Base-by-base conservation (phyloP, 2,888 invertebrate genomes). In the Macropis europaea region DNA sequence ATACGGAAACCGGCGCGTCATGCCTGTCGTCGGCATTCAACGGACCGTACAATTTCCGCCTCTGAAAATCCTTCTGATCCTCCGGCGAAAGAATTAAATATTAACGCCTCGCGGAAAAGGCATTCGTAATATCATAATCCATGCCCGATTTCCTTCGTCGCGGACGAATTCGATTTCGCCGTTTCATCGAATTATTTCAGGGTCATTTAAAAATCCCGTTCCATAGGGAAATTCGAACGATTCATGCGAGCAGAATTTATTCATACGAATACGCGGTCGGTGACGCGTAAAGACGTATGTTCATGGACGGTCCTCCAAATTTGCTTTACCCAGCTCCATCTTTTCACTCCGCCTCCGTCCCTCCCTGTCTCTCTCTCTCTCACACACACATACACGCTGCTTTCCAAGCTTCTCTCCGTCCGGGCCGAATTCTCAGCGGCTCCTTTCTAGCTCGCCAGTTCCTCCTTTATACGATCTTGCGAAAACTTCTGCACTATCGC, bases 381-480 rank as follows among this genome's bases (percentile, higher is more conserved):
- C 43, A 32, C 56, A 22, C 28, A n/a, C n/a, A n/a, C n/a, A n/a
- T n/a, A n/a, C n/a, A n/a, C n/a, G n/a, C 11, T 43, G 13, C 24
- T 24, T 9, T 9, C 11, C 26, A 9, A 22, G 11, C 11, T 11
- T n/a, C 19, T 9, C 30, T 22, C 19, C 38, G 38, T 1, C 28
- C n/a, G 45, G 13, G 15, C 43, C 43, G 32, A 66, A 40, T 42
- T 50, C 52, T 50, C 48, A 6, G 24, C 15, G 32, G 57, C 53
- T 62, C 53, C 63, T 50, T 61, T 54, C 52, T 40, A 45, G 36
- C 45, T 42, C 43, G 52, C 48, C 38, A 62, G 61, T 70, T 69
- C 48, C 64, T 61, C 70, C 66, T 74, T 74, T 63, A 77, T 72
- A 74, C 74, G 78, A 81, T 74, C 81, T 62, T 56, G 57, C 60